These are phyloP conservation scores for Myotis vivesi DNA, from an alignment of 2,797 vertebrate genomes.

Conservation along the genomic window DNA sequence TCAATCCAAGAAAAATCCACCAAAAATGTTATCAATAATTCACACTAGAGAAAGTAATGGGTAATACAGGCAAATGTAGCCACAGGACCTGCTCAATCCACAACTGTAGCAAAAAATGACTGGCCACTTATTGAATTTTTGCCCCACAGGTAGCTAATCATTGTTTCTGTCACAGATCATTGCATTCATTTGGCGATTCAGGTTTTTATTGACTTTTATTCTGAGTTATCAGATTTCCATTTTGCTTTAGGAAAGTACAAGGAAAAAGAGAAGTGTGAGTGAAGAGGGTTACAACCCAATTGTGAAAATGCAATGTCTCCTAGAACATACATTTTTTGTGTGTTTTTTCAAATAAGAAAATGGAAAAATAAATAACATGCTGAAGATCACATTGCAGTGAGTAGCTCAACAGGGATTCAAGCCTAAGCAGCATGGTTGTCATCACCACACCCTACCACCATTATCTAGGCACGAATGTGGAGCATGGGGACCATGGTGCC, in stretches of 20 bases:
- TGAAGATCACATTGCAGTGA: background rate
- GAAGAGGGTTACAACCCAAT: background rate
- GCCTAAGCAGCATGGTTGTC: background rate
- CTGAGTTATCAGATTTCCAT: background rate
- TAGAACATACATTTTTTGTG: background rate
- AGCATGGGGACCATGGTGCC: background rate
- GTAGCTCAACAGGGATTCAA: background rate
- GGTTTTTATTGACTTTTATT: slow-evolving; percentile 3
- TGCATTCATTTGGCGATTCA: background rate
- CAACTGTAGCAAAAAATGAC: background rate
- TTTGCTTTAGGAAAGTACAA: slow-evolving; percentile 16
- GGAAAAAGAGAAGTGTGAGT: background rate
- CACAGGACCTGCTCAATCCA: background rate
- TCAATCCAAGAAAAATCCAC: background rate
- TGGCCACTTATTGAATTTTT: background rate
- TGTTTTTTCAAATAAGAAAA: background rate
- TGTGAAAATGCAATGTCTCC: background rate
- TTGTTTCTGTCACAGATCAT: background rate
- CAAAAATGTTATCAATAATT: slow-evolving; percentile 39
- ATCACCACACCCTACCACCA: background rate
- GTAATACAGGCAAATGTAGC: background rate
- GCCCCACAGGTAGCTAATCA: background rate
- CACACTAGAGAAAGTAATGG: background rate
- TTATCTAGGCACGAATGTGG: background rate
- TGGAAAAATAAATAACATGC: background rate